These are phyloP conservation scores for Chirona hameri DNA, from an alignment of 2,888 invertebrate genomes.

Conservation along the genomic window DNA sequence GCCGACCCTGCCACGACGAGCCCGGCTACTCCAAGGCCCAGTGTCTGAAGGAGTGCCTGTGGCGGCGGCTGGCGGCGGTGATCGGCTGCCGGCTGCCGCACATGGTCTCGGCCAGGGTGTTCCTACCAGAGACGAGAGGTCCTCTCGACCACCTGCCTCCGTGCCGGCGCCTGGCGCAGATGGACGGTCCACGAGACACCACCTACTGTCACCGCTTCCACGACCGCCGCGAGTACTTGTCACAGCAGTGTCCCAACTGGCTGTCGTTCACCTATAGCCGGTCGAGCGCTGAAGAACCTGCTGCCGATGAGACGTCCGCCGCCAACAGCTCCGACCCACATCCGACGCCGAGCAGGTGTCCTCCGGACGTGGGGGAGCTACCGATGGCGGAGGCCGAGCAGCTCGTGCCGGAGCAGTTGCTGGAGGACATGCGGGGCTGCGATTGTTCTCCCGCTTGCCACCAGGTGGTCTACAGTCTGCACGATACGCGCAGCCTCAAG, in stretches of 20 bases:
- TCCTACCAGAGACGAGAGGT: background rate
- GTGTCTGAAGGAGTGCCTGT: slow-evolving; percentile 5
- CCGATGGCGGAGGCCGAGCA: background rate
- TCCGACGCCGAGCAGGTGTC: background rate
- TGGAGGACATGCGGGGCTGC: background rate
- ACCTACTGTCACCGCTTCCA: too few species aligned
- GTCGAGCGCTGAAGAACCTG: background rate
- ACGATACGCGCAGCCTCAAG: background rate
- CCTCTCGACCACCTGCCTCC: background rate
- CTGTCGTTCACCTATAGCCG: too few species aligned
- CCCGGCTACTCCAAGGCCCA: background rate
- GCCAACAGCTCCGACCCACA: background rate
- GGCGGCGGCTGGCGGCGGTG: background rate
- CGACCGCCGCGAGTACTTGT: too few species aligned
- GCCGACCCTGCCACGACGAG: background rate
- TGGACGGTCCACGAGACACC: background rate
- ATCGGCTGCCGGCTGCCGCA: background rate
- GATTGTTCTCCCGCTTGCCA: background rate
- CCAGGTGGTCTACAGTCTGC: background rate
- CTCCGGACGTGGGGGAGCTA: background rate
- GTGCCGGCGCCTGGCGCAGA: background rate
- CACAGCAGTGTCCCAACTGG: too few species aligned
- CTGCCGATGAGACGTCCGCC: background rate
- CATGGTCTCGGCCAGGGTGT: background rate
- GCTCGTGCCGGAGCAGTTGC: background rate